Base-by-base conservation (phyloP, 2,113 vertebrate genomes). In the Pedetes capensis region DNA sequence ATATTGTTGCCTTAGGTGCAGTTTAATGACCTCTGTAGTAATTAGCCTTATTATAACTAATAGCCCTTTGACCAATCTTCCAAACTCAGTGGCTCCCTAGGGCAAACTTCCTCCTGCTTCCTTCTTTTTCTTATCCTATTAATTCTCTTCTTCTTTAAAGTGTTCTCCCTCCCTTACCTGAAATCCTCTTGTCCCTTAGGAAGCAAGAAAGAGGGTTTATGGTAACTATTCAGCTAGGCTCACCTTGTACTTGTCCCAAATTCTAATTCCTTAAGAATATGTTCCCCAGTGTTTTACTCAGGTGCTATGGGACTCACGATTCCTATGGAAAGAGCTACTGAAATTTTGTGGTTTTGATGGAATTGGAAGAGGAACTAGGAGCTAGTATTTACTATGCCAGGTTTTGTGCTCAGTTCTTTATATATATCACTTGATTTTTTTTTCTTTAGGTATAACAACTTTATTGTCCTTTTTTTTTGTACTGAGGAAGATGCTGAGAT, bases 401-500 rank as follows among this genome's bases (percentile, higher is more conserved):
- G 13, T 68, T 88, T 57, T 91, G 44, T 74, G 59, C n/a, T 64
- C 23, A 74, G 34, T 57, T 29, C 5, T 64, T 87, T 27, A 22
- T 25, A 23, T n/a, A 49, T 23, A 9, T 69, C 49, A 53, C 61
- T 91, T 42, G 79, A 64, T 42, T 63, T 72, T 64, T 92, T 81
- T 25, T 32, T 84, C 82, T 55, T 75, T 55, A 37, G 22, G 55
- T 83, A 11, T 37, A 69, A 72, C 3, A 57, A 25, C 11, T 4
- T 14, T 51, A n/a, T 2, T 82, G 32, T 51, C n/a, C 13, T 81
- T 71, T 72, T 12, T 55, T 12, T 59, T 63, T 39, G 76, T 71
- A 78, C 64, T 86, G n/a, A 93, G 49, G 57, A 94, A 63, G 71
- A 49, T 85, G 39, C 16, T 51, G 53, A 92, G 68, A 55, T 87